Evolutionary conservation across 2,797 vertebrate species (phyloP).

Genomic region (Platyrinchus mystaceus): DNA sequence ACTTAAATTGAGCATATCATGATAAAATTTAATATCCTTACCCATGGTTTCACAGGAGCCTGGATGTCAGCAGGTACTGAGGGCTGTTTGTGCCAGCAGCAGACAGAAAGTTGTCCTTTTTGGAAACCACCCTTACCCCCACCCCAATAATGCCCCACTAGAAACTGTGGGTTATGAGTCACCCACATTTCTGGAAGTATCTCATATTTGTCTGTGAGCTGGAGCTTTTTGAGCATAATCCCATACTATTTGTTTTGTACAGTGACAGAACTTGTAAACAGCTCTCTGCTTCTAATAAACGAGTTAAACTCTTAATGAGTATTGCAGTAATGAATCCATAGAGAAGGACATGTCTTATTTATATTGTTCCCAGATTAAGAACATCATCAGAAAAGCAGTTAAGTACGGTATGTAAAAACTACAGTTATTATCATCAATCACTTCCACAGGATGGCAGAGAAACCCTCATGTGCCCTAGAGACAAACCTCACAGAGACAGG

Average conservation of each 20-base stretch:
- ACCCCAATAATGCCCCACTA: rapidly evolving
- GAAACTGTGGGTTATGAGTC: background rate
- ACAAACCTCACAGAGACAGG: background rate
- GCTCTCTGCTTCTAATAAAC: background rate
- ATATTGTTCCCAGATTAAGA: background rate
- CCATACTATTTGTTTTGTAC: background rate
- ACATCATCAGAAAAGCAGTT: background rate
- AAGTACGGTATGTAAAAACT: background rate
- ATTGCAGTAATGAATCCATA: background rate
- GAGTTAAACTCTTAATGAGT: background rate
- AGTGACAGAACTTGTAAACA: background rate
- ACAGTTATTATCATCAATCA: background rate
- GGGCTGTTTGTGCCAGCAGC: background rate
- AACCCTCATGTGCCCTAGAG: background rate
- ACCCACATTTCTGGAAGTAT: background rate
- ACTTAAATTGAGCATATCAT: background rate
- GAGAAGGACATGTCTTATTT: background rate
- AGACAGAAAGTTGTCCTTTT: background rate
- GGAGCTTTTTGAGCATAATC: background rate
- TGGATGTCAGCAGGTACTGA: background rate
- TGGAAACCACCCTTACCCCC: background rate
- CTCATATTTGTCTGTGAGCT: background rate
- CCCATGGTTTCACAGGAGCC: background rate
- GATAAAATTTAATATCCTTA: background rate
- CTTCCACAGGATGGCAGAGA: background rate